Evolutionary conservation across 2,888 invertebrate species (phyloP).

Genomic region (Sisyra terminalis): DNA sequence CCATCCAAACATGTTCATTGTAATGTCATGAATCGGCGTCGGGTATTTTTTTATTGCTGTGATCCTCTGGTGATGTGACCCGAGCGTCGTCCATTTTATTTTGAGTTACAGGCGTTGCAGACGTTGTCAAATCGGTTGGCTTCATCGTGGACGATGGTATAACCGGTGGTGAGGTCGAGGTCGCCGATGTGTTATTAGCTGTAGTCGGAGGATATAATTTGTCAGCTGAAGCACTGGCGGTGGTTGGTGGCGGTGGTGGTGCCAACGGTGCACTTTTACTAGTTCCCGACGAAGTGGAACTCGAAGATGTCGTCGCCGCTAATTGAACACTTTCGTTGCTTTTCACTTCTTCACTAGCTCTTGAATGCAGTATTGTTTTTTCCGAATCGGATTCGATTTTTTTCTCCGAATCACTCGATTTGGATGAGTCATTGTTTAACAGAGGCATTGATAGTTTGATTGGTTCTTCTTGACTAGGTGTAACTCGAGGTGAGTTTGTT

Average conservation of each 20-base stretch:
- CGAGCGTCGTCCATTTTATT: too few species aligned
- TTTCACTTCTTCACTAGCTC: too few species aligned
- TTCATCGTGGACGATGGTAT: too few species aligned
- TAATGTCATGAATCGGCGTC: conserved; percentile 5
- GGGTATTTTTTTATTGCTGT: conserved; percentile 2
- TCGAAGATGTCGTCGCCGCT: too few species aligned
- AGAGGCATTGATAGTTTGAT: not conserved
- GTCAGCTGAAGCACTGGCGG: not conserved
- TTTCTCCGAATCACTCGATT: not conserved
- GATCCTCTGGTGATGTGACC: conserved; percentile 1
- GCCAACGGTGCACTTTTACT: not conserved
- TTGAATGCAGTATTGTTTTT: too few species aligned
- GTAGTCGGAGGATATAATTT: too few species aligned
- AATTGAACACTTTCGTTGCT: too few species aligned
- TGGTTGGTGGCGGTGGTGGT: conserved; percentile 1
- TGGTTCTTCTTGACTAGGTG: conserved; percentile 4
- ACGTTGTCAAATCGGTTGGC: too few species aligned
- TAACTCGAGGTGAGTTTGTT: conserved; percentile 1
- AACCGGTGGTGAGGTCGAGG: too few species aligned
- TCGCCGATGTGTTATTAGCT: too few species aligned
- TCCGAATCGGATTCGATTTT: not conserved
- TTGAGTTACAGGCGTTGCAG: too few species aligned
- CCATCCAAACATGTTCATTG: not conserved
- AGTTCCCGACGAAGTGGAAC: not conserved
- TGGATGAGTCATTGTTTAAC: not conserved